Evolutionary conservation across 1,140 invertebrate genomes (phyloP).

Genomic region (Monochamus saltuarius): DNA sequence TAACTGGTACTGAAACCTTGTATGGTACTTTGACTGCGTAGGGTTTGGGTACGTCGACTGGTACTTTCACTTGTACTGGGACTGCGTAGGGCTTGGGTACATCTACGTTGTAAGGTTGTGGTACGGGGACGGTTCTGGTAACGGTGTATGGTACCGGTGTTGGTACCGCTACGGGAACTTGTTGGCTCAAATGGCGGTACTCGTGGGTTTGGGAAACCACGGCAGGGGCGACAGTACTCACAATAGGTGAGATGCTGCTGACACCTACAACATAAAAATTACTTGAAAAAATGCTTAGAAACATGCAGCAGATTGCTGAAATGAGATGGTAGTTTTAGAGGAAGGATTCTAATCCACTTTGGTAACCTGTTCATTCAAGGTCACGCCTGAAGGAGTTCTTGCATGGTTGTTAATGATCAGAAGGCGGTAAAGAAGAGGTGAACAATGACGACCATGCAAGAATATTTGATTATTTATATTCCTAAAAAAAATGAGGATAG

Average conservation of each 20-base stretch:
- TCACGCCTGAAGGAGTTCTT: background rate
- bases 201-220: conserved; percentile 1
- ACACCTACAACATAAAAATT: too few relatives aligned
- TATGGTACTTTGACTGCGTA: conserved; percentile 31
- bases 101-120: conserved; percentile 33
- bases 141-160: conserved; percentile 25
- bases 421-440: too few relatives aligned
- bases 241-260: too few relatives aligned
- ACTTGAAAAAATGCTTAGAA: too few relatives aligned
- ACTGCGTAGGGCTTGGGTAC: conserved; percentile 41
- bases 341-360: too few relatives aligned
- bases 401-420: background rate
- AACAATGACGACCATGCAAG: too few relatives aligned
- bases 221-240: too few relatives aligned
- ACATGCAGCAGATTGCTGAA: too few relatives aligned
- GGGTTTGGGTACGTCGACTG: conserved; percentile 30
- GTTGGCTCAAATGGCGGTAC: conserved; percentile 15
- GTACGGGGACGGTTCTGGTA: conserved; percentile 27
- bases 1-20: conserved; percentile 28
- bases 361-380: background rate
- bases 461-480: too few relatives aligned
- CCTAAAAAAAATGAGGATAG: too few relatives aligned
- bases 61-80: conserved; percentile 40
- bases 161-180: conserved; percentile 19
- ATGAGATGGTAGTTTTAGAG: too few relatives aligned